Percentiles rank a stretch among this genome's conserved stretches.
Evolutionary conservation across 2,888 invertebrate species (phyloP).

Genomic region (Amphipoea lucens): DNA sequence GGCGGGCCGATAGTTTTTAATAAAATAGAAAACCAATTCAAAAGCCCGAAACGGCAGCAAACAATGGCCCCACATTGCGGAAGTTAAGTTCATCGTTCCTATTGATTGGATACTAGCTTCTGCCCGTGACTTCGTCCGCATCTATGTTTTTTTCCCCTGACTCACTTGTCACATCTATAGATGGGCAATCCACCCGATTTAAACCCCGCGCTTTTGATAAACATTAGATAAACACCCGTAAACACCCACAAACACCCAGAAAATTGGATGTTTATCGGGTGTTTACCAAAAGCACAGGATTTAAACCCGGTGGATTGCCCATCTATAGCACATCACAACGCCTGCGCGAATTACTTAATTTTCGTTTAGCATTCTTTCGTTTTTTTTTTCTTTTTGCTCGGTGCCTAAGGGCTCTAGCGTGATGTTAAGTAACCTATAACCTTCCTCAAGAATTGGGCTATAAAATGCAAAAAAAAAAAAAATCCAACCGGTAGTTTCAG

Average conservation of each 20-base stretch:
- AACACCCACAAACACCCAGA: too few species aligned
- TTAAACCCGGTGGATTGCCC: too few species aligned
- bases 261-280: too few species aligned
- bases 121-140: neutral
- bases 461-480: neutral
- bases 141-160: neutral
- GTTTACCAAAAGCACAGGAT: too few species aligned
- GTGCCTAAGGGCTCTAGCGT: too few species aligned
- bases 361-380: neutral
- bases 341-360: neutral
- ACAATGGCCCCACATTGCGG: conserved; percentile 2
- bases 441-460: neutral
- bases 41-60: conserved; percentile 6
- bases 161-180: neutral
- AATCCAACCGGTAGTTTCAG: neutral
- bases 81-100: conserved; percentile 38
- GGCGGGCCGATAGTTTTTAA: neutral
- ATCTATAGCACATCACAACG: neutral
- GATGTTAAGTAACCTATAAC: too few species aligned
- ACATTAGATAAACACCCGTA: too few species aligned
- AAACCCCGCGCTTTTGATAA: too few species aligned
- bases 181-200: too few species aligned
- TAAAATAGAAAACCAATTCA: neutral
- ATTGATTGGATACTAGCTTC: conserved; percentile 46
- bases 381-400: neutral